phyloP scores from a whole-genome alignment of 2,888 invertebrate genomes.

The Lepidonotus clava region DNA sequence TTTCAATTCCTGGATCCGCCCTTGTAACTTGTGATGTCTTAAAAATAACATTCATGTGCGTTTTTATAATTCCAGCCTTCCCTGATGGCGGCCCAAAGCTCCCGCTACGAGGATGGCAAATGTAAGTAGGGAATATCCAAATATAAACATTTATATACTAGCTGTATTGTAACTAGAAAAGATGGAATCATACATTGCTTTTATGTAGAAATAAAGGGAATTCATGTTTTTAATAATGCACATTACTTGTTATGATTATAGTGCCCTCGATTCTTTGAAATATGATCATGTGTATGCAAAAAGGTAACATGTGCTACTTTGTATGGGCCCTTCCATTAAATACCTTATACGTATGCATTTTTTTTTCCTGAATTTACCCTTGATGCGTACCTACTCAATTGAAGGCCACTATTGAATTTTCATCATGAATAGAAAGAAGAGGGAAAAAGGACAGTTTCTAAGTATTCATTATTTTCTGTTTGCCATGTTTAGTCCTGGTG shows the following conservation, averaged over 20 bases:
- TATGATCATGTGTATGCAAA: no score
- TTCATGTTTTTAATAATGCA: not conserved
- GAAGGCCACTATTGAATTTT: not conserved
- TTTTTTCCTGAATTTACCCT: not conserved
- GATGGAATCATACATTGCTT: not conserved
- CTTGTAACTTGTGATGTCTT: not conserved
- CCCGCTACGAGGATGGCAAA: not conserved
- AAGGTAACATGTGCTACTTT: no score
- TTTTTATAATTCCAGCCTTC: not conserved
- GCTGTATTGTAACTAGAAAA: not conserved
- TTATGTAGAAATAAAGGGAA: not conserved
- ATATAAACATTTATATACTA: not conserved
- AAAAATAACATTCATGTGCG: no score
- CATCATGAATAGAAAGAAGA: no score
- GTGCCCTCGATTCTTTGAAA: no score
- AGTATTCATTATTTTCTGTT: not conserved
- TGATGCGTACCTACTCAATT: not conserved
- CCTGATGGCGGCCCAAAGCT: not conserved
- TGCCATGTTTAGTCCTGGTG: conserved; percentile 67
- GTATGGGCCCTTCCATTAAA: not conserved
- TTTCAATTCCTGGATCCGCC: not conserved
- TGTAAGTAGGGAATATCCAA: not conserved
- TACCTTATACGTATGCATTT: not conserved
- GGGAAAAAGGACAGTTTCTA: no score
- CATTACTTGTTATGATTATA: no score